phyloP scores from a whole-genome alignment of 2,113 vertebrate species.

The Mormoops blainvillei region DNA sequence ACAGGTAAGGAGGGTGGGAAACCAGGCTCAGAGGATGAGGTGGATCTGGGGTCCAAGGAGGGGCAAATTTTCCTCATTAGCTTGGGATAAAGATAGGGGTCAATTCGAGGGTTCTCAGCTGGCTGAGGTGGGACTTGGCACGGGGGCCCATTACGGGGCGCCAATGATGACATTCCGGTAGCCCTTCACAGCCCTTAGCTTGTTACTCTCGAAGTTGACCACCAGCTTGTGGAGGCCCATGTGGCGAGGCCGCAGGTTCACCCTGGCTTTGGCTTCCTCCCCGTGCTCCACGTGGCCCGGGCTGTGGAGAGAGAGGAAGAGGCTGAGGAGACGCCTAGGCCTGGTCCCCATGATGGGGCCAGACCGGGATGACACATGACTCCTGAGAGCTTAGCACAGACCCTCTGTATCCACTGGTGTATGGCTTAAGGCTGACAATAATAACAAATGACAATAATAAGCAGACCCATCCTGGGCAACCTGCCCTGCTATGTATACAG shows the following conservation, averaged over 20 bases:
- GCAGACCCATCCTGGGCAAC: background rate
- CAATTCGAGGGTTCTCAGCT: background rate
- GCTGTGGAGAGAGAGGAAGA: background rate
- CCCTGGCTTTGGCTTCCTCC: constrained; percentile 81
- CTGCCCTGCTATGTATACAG: background rate
- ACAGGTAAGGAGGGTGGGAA: background rate
- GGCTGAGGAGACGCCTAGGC: background rate
- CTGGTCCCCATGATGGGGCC: accelerated
- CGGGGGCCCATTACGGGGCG: background rate
- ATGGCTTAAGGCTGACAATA: accelerated
- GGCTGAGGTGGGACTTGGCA: background rate
- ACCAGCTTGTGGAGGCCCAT: constrained; percentile 87
- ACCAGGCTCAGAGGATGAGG: background rate
- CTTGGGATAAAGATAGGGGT: background rate
- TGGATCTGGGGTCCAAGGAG: background rate
- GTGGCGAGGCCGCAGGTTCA: constrained; percentile 85
- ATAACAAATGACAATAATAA: background rate
- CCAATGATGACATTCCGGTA: constrained; percentile 89
- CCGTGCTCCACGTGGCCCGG: constrained; percentile 77
- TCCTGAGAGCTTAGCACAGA: background rate
- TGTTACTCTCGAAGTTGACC: constrained; percentile 91
- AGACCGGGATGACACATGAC: background rate
- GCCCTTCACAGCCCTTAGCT: constrained; percentile 89
- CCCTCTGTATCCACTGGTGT: accelerated
- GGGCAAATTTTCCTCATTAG: background rate